Evolutionary conservation across 1,140 invertebrate species (phyloP), one percentile per base, ranked within the genome.

Genomic region (Schlechtendalia chinensis): DNA sequence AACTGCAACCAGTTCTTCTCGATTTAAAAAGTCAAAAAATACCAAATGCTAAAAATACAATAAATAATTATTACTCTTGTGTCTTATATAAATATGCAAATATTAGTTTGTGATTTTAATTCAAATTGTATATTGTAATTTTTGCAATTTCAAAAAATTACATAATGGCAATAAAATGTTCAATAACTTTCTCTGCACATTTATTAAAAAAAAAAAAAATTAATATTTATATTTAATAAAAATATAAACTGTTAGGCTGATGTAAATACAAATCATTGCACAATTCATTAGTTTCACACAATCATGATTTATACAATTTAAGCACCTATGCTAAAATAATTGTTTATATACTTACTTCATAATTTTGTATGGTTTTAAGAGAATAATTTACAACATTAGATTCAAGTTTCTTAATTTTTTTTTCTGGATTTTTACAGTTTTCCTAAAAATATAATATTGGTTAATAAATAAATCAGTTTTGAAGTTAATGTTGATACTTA

Each of bases 1-100:
- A 29, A 93, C 89, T 19, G 89, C 89, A 4, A 93, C 88, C 82
- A 93, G 83, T 87, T 92, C 91, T 81, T 88, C 86, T 53, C 87
- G 83, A 59, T 85, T 87, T 24, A 92, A 82, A 84, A 88, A 88
- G 39, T 86, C 87, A 16, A 92, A 84, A 83, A 90, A 88, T 16
- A 91, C 87, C 67, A 93, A 85, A 85, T 91, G 90, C 91, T 93
- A 84, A 24, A 89, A 88, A 83, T 39, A 83, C 84, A 83, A 53
- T 29, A 47, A 19, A 87, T 87, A 81, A 88, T 88, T 69, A 87
- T 88, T 82, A 87, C 88, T 83, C 81, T 87, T 82, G 82, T 85
- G 8, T 39, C 32, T 39, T 39, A 85, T 80, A 87, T 86, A 39
- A 24, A 29, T 12, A 5, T 59, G 12, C 12, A 59, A 59, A 1